These are phyloP conservation scores for Coreius guichenoti DNA, from an alignment of 2,797 vertebrate genomes.

Conservation along the genomic window DNA sequence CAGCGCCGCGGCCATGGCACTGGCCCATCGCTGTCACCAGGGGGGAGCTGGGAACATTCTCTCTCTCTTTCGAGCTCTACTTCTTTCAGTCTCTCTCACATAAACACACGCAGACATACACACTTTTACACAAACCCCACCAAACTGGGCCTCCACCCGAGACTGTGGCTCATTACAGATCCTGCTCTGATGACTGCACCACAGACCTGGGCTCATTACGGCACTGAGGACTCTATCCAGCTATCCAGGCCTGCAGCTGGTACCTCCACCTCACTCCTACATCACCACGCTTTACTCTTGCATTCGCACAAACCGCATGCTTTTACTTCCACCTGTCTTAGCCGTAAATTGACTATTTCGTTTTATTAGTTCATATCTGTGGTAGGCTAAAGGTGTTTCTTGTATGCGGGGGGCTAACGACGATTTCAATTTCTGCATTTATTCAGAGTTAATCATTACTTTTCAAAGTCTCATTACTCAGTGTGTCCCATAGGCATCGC, in stretches of 20 bases:
- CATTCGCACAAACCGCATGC: background rate
- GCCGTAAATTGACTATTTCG: background rate
- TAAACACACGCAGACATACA: constrained; percentile 62
- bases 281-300: constrained; percentile 10
- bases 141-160: constrained; percentile 64
- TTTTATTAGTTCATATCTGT: constrained; percentile 6
- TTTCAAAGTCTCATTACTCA: constrained; percentile 35
- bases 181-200: constrained; percentile 56
- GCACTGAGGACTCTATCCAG: constrained; percentile 62
- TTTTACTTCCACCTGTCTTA: constrained; percentile 16
- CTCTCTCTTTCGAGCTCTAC: constrained; percentile 63
- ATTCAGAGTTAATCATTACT: constrained; percentile 38
- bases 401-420: background rate
- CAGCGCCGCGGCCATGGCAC: constrained; percentile 84
- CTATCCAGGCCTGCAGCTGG: constrained; percentile 46
- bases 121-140: constrained; percentile 52
- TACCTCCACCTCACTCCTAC: constrained; percentile 38
- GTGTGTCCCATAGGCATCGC: constrained; percentile 19
- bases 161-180: constrained; percentile 64
- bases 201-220: constrained; percentile 63
- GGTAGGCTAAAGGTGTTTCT: background rate
- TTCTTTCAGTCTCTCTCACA: constrained; percentile 65
- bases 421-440: constrained; percentile 9
- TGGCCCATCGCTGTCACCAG: constrained; percentile 83
- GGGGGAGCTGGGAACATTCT: constrained; percentile 74